Base-by-base conservation (phyloP, 2,113 vertebrate genomes). In the Nipponia nippon region DNA sequence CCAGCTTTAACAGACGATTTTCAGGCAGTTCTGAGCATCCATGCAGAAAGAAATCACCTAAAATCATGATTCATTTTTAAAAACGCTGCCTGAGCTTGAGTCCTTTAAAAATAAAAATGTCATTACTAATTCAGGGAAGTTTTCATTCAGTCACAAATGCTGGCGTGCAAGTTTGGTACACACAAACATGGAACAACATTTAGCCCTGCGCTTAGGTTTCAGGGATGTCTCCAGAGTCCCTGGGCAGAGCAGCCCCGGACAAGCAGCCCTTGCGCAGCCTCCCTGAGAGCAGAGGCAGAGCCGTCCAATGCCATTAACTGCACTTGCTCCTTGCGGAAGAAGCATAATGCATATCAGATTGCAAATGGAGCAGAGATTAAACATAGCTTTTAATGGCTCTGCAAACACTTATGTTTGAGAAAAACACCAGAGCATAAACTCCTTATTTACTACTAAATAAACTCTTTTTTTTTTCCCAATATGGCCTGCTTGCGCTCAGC, bases 361-460 rank as follows among this genome's bases (percentile, higher is more conserved):
- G 87, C 81, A 91, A 85, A 79, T 20, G 87, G 91, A 76, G 73
- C 81, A 47, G 94, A 69, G 93, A 84, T 83, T 46, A 93, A 94
- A 69, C 71, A 49, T 22, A 61, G 90, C 84, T 83, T 69, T 83
- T 93, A 94, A 89, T 61, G 85, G 82, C 52, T 93, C 82, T 87
- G 90, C 91, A 83, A 52, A 87, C 78, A 67, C 70, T 56, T 36
- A 36, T 66, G 56, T 66, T 75, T 75, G 87, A 76, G 77, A 8
- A 40, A 56, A 90, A 63, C 66, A 61, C 4, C 75, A 8, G 52
- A 20, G 32, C 49, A 1, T 38, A 58, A 91, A 58, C 73, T 71
- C 73, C 29, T 47, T 62, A 46, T 44, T 89, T 76, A 47, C 70
- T 70, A 63, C 84, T 84, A 49, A 89, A 87, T 58, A 87, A 87